phyloP scores from a whole-genome alignment of 2,113 vertebrate genomes.

The Gallinago media region DNA sequence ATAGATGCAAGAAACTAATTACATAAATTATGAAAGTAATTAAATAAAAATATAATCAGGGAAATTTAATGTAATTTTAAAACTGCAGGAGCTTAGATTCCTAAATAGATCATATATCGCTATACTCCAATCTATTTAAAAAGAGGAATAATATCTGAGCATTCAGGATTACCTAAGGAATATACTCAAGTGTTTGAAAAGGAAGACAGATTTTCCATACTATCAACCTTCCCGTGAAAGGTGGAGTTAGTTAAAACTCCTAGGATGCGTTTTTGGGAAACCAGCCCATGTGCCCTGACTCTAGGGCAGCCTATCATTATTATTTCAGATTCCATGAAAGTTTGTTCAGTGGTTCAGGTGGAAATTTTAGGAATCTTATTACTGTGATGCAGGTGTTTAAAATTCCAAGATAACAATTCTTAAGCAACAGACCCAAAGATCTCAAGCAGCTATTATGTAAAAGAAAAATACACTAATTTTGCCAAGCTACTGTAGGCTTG shows the following conservation, averaged over 20 bases:
- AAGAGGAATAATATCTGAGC: not conserved
- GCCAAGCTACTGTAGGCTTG: not conserved
- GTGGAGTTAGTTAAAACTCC: not conserved
- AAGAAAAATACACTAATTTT: not conserved
- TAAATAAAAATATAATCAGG: not conserved
- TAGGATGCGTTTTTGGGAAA: not conserved
- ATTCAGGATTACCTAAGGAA: not conserved
- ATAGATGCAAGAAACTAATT: not conserved
- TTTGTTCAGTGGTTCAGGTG: not conserved
- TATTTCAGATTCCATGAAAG: not conserved
- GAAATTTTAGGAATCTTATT: not conserved
- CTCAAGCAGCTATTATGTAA: not conserved
- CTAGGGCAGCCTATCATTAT: not conserved
- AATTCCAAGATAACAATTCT: not conserved
- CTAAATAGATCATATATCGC: not conserved
- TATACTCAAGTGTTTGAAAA: not conserved
- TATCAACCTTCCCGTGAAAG: not conserved
- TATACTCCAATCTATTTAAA: not conserved
- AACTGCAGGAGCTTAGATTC: not conserved
- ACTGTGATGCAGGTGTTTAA: not conserved
- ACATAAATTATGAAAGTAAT: not conserved
- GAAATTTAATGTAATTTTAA: not conserved
- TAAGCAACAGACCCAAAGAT: not conserved
- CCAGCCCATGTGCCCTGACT: accelerated
- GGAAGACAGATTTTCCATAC: not conserved